A percentile compares a stretch with the other conserved stretches of the same genome.
Evolutionary conservation across 2,888 invertebrate species (phyloP).

Genomic region (Villa cingulata): DNA sequence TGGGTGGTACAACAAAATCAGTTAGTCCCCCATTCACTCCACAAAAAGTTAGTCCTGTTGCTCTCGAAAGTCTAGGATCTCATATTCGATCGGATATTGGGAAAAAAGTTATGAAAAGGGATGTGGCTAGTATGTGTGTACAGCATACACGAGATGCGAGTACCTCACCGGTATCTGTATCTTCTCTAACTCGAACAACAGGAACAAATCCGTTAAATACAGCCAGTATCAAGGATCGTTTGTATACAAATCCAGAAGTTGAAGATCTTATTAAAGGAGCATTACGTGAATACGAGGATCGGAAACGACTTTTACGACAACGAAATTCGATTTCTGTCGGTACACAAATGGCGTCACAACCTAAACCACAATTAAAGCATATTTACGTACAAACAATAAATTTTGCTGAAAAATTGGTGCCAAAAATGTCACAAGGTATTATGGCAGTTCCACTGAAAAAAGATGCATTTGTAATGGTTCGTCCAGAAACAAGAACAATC

Average conservation of each 20-base stretch:
- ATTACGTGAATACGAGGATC: constrained; percentile 10
- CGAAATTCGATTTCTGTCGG: constrained; percentile 27
- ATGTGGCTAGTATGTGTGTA: constrained; percentile 51
- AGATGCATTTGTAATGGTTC: constrained; percentile 26
- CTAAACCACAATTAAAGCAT: constrained; percentile 21
- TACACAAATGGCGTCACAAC: constrained; percentile 27
- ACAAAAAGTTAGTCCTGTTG: constrained; percentile 32
- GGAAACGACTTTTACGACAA: constrained; percentile 10
- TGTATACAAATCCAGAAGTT: constrained; percentile 32
- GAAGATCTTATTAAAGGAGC: constrained; percentile 24
- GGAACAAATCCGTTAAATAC: constrained; percentile 22
- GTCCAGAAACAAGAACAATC: constrained; percentile 36
- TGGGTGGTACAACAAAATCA: constrained; percentile 21
- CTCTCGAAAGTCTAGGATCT: constrained; percentile 29
- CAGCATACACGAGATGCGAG: constrained; percentile 51
- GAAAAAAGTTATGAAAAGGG: constrained; percentile 35
- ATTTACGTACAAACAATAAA: constrained; percentile 23
- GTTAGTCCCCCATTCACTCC: constrained; percentile 28
- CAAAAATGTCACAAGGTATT: constrained; percentile 22
- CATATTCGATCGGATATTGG: constrained; percentile 24
- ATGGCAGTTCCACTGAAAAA: constrained; percentile 24
- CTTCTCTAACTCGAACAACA: constrained; percentile 24
- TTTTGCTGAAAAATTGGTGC: constrained; percentile 17
- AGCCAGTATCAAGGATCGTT: constrained; percentile 22
- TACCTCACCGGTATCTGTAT: constrained; percentile 37